These are phyloP conservation scores for Apogon talboti DNA, from an alignment of 2,797 vertebrate species.

Conservation along the genomic window DNA sequence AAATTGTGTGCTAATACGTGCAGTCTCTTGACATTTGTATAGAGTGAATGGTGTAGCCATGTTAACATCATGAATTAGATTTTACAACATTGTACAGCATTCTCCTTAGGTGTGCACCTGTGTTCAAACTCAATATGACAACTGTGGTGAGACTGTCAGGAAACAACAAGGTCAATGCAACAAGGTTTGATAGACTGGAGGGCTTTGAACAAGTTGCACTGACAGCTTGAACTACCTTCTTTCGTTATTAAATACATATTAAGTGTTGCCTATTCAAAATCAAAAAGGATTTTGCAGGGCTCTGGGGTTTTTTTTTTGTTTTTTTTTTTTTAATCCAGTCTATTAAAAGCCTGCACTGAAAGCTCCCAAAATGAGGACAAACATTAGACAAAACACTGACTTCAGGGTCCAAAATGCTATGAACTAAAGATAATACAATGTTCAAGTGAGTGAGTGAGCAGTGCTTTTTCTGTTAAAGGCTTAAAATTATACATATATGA, in stretches of 20 bases:
- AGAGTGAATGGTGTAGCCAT: constrained; percentile 10
- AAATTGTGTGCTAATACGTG: too few relatives aligned
- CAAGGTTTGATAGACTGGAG: constrained; percentile 15
- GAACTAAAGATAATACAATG: constrained; percentile 17
- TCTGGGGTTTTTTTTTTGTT: constrained; percentile 15
- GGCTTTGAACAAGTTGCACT: constrained; percentile 25
- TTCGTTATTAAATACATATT: constrained; percentile 22
- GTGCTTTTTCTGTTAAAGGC: background rate
- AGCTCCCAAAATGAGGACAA: constrained; percentile 39
- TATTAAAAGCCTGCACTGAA: constrained; percentile 35
- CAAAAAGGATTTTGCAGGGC: constrained; percentile 5
- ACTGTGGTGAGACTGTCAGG: constrained; percentile 33
- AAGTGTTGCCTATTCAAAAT: constrained; percentile 15
- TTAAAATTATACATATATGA: constrained; percentile 40
- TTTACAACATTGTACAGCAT: background rate
- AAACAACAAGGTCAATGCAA: constrained; percentile 47
- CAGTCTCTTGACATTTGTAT: too few relatives aligned
- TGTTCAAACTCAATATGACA: constrained; percentile 17
- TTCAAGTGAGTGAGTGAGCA: constrained; percentile 22
- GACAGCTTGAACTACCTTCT: constrained; percentile 38
- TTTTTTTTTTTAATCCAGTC: constrained; percentile 24
- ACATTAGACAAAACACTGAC: constrained; percentile 3
- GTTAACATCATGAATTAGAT: background rate
- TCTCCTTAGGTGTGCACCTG: constrained; percentile 15
- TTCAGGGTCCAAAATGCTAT: constrained; percentile 9